A percentile compares a stretch with the other conserved stretches of the same genome.
phyloP scores from a whole-genome alignment of 1,140 invertebrate species.

The Trichomalopsis sarcophagae region DNA sequence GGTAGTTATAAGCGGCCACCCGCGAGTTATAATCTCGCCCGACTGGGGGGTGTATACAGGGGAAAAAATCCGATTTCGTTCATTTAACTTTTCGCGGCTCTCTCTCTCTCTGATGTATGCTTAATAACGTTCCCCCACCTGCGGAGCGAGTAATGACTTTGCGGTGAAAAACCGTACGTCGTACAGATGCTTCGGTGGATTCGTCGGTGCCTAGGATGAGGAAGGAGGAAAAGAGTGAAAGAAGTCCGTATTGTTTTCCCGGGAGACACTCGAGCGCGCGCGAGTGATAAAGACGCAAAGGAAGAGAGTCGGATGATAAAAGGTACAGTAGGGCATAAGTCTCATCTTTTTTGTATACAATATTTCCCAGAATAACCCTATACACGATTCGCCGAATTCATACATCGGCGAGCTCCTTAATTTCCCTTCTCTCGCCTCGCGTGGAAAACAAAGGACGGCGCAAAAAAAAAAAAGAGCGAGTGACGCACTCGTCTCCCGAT shows the following conservation, averaged over 20 bases:
- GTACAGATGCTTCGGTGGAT: too few relatives aligned
- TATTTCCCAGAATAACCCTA: too few relatives aligned
- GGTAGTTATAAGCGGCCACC: slow-evolving; percentile 12
- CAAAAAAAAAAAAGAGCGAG: background rate
- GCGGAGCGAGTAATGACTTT: background rate
- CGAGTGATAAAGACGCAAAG: slow-evolving; percentile 10
- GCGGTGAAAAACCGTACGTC: too few relatives aligned
- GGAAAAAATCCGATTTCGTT: background rate
- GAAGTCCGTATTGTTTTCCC: slow-evolving; percentile 16
- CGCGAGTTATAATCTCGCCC: slow-evolving; percentile 25
- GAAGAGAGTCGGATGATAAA: slow-evolving; percentile 17
- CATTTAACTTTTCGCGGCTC: background rate
- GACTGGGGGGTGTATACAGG: background rate
- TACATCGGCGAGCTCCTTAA: background rate
- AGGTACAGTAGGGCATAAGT: background rate
- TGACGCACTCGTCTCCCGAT: slow-evolving; percentile 17
- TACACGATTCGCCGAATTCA: too few relatives aligned
- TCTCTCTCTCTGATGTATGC: too few relatives aligned
- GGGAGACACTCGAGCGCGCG: background rate
- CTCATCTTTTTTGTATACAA: too few relatives aligned
- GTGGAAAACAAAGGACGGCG: background rate
- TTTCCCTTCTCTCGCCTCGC: background rate
- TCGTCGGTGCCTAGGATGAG: background rate
- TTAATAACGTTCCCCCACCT: background rate
- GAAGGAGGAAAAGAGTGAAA: too few relatives aligned